Evolutionary conservation across 2,888 invertebrate genomes (phyloP).

Genomic region (Lepeophtheirus nordmannii): DNA sequence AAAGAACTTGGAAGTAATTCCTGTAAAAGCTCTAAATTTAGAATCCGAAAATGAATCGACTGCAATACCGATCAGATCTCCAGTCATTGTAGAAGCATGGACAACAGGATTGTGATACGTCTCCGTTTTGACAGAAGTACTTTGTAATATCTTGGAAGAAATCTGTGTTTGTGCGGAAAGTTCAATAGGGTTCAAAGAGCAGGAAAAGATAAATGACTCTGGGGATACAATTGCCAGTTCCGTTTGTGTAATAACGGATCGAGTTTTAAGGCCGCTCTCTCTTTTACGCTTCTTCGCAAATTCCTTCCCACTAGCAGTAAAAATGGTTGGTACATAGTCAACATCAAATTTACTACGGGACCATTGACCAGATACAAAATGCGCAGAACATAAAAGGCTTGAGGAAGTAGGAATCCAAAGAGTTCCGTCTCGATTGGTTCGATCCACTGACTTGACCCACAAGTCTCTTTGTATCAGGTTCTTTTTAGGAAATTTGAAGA

Average conservation of each 20-base stretch:
- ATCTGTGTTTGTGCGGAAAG: not conserved
- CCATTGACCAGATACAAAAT: slow-evolving; percentile 6
- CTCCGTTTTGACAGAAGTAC: not conserved
- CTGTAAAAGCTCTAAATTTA: not conserved
- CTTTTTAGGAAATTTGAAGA: not conserved
- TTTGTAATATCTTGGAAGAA: not conserved
- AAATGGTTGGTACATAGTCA: slow-evolving; percentile 4
- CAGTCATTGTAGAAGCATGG: not conserved
- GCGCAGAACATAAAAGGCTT: not conserved
- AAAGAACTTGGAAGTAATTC: not conserved
- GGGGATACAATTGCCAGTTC: not conserved
- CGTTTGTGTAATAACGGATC: not conserved
- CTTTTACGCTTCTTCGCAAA: not conserved
- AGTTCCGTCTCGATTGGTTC: not conserved
- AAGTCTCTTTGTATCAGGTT: not conserved
- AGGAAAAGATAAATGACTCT: not conserved
- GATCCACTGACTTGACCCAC: not conserved
- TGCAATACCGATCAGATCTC: not conserved
- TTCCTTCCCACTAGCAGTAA: not conserved
- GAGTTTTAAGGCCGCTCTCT: not conserved
- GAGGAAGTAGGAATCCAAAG: not conserved
- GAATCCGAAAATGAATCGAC: not conserved
- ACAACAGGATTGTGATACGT: not conserved
- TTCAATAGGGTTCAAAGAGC: not conserved
- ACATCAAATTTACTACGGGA: not conserved